A percentile compares a stretch with the other conserved stretches of the same genome.
Conservation (phyloP, 1,140 invertebrate genomes). For the Saccostrea glomerata region DNA sequence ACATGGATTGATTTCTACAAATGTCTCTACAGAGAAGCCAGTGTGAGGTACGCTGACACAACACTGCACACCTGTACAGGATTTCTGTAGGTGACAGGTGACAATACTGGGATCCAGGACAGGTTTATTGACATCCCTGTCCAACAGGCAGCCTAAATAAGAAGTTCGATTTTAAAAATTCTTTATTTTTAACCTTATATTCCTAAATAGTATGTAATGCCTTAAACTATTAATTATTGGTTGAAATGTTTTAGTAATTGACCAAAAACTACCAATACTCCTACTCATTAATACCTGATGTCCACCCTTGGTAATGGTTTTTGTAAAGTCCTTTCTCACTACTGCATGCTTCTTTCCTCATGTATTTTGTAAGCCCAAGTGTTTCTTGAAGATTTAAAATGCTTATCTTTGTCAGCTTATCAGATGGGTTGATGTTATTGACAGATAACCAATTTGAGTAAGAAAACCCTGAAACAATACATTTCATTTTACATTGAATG, state of each 20-base stretch:
- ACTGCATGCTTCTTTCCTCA: constrained; percentile 5
- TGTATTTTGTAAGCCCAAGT: neutral
- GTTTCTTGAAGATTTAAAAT: neutral
- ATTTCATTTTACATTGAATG: no score
- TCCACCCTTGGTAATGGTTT: constrained; percentile 18
- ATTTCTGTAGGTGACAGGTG: constrained; percentile 48
- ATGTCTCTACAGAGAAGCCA: constrained; percentile 54
- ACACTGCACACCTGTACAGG: constrained; percentile 62
- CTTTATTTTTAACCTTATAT: no score
- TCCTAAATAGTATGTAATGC: no score
- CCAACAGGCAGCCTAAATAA: constrained; percentile 27
- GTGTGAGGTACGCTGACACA: constrained; percentile 54
- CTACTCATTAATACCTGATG: neutral
- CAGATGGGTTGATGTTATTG: neutral
- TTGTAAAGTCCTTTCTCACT: neutral
- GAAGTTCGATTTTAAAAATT: neutral
- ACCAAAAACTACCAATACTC: no score
- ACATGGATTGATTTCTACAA: constrained; percentile 56
- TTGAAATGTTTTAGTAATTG: no score
- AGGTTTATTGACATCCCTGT: neutral
- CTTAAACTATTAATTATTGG: no score
- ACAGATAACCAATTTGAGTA: neutral
- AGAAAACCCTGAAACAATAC: neutral
- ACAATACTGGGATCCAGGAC: neutral
- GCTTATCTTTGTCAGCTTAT: neutral